phyloP scores from a whole-genome alignment of 2,888 invertebrate species.

The Tenthredo scrophulariae region DNA sequence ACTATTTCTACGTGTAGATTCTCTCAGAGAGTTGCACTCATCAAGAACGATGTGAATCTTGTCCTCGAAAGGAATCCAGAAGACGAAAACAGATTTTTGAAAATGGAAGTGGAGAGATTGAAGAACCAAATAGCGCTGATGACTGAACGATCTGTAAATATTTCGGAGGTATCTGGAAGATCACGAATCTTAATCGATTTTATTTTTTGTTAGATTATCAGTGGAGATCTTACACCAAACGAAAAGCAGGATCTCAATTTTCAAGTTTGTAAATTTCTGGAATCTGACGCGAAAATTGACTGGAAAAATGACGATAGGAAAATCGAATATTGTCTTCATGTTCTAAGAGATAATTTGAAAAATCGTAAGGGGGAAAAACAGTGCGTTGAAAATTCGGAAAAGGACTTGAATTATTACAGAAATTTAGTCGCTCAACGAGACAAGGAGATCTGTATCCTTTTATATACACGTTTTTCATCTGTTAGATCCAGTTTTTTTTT shows the following conservation, averaged over 20 bases:
- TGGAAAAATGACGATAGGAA: conserved; percentile 70
- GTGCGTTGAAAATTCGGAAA: conserved; percentile 48
- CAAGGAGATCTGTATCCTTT: conserved; percentile 76
- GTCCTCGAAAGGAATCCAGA: conserved; percentile 77
- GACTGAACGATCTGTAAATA: conserved; percentile 61
- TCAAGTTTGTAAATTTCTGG: conserved; percentile 66
- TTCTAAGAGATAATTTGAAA: conserved; percentile 66
- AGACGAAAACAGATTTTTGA: conserved; percentile 77
- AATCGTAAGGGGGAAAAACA: conserved; percentile 56
- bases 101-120: conserved; percentile 76
- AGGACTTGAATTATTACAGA: conserved; percentile 69
- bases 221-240: conserved; percentile 60
- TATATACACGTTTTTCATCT: background rate
- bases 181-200: background rate
- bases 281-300: conserved; percentile 63
- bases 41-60: conserved; percentile 78
- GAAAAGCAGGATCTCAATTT: conserved; percentile 66
- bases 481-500: background rate
- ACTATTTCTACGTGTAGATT: conserved; percentile 81
- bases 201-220: conserved; percentile 54
- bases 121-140: conserved; percentile 70
- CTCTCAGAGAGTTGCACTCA: conserved; percentile 79
- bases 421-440: conserved; percentile 73
- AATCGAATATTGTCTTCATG: conserved; percentile 73
- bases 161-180: background rate